Percentiles rank a stretch among this genome's conserved stretches.
These are phyloP conservation scores for Hemibagrus guttatus DNA, from an alignment of 2,797 vertebrate genomes.

Conservation along the genomic window DNA sequence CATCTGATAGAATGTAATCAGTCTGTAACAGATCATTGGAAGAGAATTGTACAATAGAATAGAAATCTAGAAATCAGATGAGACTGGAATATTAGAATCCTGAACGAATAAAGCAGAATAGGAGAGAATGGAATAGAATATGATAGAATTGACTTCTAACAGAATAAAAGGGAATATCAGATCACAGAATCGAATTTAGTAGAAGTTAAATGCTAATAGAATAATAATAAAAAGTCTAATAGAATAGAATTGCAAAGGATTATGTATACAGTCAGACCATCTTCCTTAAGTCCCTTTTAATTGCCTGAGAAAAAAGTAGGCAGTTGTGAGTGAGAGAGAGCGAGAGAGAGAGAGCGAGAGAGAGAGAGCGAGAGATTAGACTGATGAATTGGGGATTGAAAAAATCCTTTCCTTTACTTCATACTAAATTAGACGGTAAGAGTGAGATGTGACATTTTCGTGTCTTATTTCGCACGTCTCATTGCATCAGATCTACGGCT, in stretches of 20 bases:
- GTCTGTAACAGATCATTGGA: too few relatives aligned
- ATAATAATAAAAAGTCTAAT: too few relatives aligned
- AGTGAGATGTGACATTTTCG: background rate
- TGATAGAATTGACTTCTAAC: background rate
- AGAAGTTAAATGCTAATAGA: too few relatives aligned
- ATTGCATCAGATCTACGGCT: too few relatives aligned
- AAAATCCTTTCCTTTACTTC: background rate
- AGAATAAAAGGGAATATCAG: background rate
- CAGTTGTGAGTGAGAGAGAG: conserved; percentile 60
- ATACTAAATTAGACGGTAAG: background rate
- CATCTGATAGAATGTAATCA: background rate
- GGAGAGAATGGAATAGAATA: background rate
- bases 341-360: background rate
- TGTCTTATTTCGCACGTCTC: too few relatives aligned
- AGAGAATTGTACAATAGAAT: background rate
- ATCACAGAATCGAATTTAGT: too few relatives aligned
- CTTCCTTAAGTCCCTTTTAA: conserved; percentile 42
- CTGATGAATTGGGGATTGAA: background rate
- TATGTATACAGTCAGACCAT: background rate
- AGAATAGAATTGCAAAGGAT: background rate
- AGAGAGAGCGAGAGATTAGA: background rate
- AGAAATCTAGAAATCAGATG: background rate
- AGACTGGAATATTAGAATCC: background rate
- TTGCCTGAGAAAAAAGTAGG: conserved; percentile 57
- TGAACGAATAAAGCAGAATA: too few relatives aligned